Percentiles rank a stretch among this genome's conserved stretches.
Conservation (phyloP, 2,113 vertebrate genomes). For the Chelonoidis abingdonii region DNA sequence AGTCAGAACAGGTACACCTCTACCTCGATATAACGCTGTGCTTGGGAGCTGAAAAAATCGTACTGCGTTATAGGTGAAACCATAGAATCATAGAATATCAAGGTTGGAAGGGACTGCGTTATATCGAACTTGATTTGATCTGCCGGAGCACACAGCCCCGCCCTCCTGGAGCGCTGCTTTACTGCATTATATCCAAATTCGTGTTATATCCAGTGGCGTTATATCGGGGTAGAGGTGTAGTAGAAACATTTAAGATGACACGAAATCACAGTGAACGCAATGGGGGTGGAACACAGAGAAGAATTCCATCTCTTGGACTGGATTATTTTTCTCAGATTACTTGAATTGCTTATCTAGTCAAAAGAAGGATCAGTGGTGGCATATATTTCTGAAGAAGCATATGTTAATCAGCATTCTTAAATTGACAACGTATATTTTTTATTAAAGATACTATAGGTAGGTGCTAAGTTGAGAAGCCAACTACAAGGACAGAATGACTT, state of each 20-base stretch:
- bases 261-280: neutral
- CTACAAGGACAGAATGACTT: neutral
- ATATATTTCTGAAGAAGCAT: neutral
- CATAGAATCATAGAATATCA: too few species aligned
- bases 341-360: neutral
- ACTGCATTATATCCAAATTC: too few species aligned
- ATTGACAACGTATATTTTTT: slow-evolving; percentile 25
- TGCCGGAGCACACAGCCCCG: too few species aligned
- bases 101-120: too few species aligned
- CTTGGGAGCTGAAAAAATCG: too few species aligned
- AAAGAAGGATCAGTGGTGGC: neutral
- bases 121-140: too few species aligned
- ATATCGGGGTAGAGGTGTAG: neutral
- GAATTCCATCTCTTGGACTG: neutral
- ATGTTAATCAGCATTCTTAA: slow-evolving; percentile 30
- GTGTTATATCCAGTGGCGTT: too few species aligned
- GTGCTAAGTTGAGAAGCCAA: neutral
- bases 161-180: too few species aligned
- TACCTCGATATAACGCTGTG: too few species aligned
- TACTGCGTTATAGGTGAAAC: too few species aligned
- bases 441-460: neutral
- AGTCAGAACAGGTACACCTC: neutral
- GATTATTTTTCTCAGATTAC: neutral
- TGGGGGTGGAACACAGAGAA: accelerated
- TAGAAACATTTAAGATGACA: neutral